Percentiles rank a stretch among this genome's conserved stretches.
Evolutionary conservation across 1,140 invertebrate genomes (phyloP).

Genomic region (Hycleus phaleratus): DNA sequence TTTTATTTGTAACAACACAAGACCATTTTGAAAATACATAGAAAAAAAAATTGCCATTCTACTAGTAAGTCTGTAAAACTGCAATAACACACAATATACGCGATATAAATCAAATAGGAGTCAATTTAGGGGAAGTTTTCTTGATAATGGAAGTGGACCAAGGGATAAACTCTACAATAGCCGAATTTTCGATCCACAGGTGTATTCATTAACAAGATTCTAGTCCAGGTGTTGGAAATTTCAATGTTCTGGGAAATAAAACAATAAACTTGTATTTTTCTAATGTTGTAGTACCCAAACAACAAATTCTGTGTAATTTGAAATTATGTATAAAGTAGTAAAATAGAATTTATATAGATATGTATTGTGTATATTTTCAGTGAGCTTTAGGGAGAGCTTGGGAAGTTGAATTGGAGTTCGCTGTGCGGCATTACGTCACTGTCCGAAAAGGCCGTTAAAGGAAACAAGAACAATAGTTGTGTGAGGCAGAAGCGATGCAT

Average conservation of each 20-base stretch:
- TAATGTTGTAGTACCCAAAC: too few species aligned
- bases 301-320: background rate
- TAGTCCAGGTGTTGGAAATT: too few species aligned
- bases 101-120: constrained; percentile 5
- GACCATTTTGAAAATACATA: too few species aligned
- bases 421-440: constrained; percentile 24
- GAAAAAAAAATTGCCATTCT: too few species aligned
- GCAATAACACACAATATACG: too few species aligned
- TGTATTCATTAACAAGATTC: background rate
- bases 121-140: constrained; percentile 12
- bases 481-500: constrained; percentile 24
- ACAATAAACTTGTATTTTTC: too few species aligned
- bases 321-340: constrained; percentile 7
- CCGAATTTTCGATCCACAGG: constrained; percentile 5
- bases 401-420: constrained; percentile 12
- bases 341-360: background rate
- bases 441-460: constrained; percentile 30
- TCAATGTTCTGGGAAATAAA: too few species aligned
- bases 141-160: constrained; percentile 1
- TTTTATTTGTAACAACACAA: background rate
- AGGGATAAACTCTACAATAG: background rate
- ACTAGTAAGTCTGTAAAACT: too few species aligned
- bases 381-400: constrained; percentile 1
- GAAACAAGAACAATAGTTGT: constrained; percentile 29
- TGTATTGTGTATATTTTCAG: constrained; percentile 4